Evolutionary conservation across 2,797 vertebrate species (phyloP), one percentile per base, ranked within the genome.

Genomic region (Mus minutoides): DNA sequence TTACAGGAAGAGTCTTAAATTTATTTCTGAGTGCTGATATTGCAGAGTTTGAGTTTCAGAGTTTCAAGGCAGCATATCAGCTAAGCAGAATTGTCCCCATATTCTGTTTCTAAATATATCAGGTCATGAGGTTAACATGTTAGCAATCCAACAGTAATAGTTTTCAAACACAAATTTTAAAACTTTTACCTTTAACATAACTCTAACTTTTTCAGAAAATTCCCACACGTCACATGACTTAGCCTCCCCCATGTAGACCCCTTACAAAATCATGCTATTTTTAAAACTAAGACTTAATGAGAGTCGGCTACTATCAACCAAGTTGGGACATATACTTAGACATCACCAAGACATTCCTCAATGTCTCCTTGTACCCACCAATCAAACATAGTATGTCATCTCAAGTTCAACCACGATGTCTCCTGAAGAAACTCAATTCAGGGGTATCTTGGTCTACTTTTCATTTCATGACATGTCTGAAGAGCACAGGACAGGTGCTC

Each of bases 161-260:
- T 91, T 92, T 78, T 77, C 3, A 88, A 89, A 84, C n/a, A 0
- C 12, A 83, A 89, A 3, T 22, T 82, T 90, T 64, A 83, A 34
- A 82, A 40, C 16, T 86, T 95, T 85, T 60, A 77, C 34, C 29
- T 94, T 88, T 69, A 54, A 90, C 71, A 56, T 58, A 76, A 73
- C n/a, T 86, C 73, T 87, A 67, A 12, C 73, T 78, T 90, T 84
- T 92, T 69, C 0, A 46, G 40, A 95, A 95, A 17, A 12, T 95
- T 3, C 16, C 26, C 22, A 1, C 46, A 13, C 1, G 10, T 1
- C 3, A 24, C 22, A 88, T 88, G 17, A 24, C 6, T 5, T 17
- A 49, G 4, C 3, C 69, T 87, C 21, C 2, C 24, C n/a, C 40
- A 75, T 83, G 29, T 83, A 64, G 77, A 14, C 7, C 67, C 40